Conservation (phyloP, 2,888 invertebrate genomes). For the Amblyjoppa proteus region DNA sequence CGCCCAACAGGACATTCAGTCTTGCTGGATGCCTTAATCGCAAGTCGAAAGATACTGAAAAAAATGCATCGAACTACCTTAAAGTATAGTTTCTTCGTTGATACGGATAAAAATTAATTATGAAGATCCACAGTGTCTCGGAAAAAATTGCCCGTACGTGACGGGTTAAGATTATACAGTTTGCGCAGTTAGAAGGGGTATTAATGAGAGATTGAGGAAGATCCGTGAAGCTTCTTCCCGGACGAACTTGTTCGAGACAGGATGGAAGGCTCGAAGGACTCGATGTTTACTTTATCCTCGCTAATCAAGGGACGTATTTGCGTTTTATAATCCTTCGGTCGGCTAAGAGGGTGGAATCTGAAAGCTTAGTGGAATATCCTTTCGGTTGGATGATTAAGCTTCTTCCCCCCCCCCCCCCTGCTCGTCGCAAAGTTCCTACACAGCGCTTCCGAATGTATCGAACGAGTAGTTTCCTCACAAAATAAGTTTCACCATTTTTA, state of each 20-base stretch:
- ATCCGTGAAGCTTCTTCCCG: slow-evolving; percentile 22
- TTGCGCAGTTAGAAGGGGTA: slow-evolving; percentile 18
- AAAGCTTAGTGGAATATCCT: slow-evolving; percentile 84
- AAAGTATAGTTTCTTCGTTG: neutral
- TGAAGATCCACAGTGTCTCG: neutral
- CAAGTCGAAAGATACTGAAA: too few species aligned
- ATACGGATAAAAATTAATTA: neutral
- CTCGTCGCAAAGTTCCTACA: slow-evolving; percentile 27
- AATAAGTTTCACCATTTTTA: neutral
- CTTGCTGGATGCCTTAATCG: too few species aligned
- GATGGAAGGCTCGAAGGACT: slow-evolving; percentile 61
- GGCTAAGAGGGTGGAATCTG: slow-evolving; percentile 84
- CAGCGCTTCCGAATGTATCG: slow-evolving; percentile 24
- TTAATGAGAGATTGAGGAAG: slow-evolving; percentile 52
- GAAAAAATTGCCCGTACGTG: neutral
- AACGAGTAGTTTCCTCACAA: neutral
- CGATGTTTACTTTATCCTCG: slow-evolving; percentile 83
- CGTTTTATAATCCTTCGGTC: slow-evolving; percentile 84
- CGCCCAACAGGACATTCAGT: too few species aligned
- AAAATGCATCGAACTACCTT: too few species aligned
- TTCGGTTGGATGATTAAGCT: slow-evolving; percentile 80
- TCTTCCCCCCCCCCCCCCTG: slow-evolving; percentile 15
- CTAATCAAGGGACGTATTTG: slow-evolving; percentile 85
- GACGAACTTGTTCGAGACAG: slow-evolving; percentile 37
- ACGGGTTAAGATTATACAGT: neutral